Evolutionary conservation across 2,797 vertebrate species (phyloP).

Genomic region (Microctenopoma stevenorrisi): DNA sequence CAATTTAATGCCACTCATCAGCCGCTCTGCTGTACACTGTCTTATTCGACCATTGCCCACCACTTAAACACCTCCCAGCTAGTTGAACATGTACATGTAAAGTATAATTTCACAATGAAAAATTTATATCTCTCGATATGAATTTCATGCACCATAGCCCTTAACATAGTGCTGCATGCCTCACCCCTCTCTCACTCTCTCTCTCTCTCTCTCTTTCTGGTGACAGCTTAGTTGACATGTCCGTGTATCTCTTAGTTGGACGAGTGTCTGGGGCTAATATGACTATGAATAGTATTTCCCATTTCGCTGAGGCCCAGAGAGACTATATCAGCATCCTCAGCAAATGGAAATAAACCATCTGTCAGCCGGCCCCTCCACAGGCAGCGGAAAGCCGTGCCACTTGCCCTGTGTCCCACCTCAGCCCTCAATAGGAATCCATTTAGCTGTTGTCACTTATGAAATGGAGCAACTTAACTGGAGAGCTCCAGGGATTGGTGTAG

Average conservation of each 20-base stretch:
- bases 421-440: conserved; percentile 69
- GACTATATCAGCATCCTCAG: conserved; percentile 63
- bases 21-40: background rate
- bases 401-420: conserved; percentile 60
- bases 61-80: conserved; percentile 43
- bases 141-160: conserved; percentile 53
- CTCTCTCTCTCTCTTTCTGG: conserved; percentile 47
- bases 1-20: conserved; percentile 19
- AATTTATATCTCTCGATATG: conserved; percentile 62
- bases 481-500: conserved; percentile 52
- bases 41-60: conserved; percentile 26
- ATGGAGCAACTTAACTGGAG: conserved; percentile 71
- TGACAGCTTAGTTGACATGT: conserved; percentile 62
- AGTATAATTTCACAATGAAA: conserved; percentile 60
- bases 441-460: conserved; percentile 67
- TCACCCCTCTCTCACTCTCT: conserved; percentile 4
- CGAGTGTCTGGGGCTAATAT: conserved; percentile 67
- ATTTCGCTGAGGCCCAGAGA: conserved; percentile 45
- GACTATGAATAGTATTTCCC: conserved; percentile 64
- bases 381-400: conserved; percentile 42
- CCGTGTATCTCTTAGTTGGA: conserved; percentile 57
- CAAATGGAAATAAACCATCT: conserved; percentile 72
- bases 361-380: conserved; percentile 53
- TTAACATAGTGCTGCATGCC: conserved; percentile 39
- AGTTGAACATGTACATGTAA: conserved; percentile 51